These are phyloP conservation scores for Pyrgilauda ruficollis DNA, from an alignment of 2,113 vertebrate species.

Conservation along the genomic window DNA sequence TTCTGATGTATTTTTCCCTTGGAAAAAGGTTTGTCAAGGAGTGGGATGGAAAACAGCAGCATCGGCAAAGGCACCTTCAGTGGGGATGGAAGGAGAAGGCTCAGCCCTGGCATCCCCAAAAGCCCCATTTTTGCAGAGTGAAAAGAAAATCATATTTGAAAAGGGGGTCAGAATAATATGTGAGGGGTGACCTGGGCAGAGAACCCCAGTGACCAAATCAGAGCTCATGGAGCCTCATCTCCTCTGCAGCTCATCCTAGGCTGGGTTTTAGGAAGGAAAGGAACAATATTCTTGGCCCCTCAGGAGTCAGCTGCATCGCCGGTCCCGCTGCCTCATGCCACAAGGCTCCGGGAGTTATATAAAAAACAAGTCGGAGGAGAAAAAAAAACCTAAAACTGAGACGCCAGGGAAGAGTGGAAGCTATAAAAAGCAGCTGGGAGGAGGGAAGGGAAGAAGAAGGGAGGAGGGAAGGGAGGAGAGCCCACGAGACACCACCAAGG, in stretches of 20 bases:
- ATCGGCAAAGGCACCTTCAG: background rate
- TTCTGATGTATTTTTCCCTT: background rate
- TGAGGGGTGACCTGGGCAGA: background rate
- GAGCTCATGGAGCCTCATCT: background rate
- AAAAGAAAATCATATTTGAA: background rate
- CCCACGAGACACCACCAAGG: background rate
- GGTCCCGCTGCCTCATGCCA: background rate
- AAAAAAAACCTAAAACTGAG: background rate
- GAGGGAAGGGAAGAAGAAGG: background rate
- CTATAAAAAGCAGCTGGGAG: constrained; percentile 41
- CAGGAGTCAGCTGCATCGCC: background rate
- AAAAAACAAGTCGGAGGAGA: constrained; percentile 22
- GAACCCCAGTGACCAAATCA: accelerated
- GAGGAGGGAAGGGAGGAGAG: constrained; percentile 39
- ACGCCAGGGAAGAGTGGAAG: background rate
- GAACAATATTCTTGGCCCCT: accelerated
- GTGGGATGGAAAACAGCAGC: background rate
- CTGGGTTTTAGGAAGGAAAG: background rate
- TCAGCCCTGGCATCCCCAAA: background rate
- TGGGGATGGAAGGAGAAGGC: background rate
- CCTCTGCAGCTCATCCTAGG: accelerated
- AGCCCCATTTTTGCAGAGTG: background rate
- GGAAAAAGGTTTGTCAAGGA: background rate
- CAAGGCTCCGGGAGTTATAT: background rate
- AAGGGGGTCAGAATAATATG: accelerated